Conservation (phyloP, 2,888 invertebrate species). For the Xestia c-nigrum region DNA sequence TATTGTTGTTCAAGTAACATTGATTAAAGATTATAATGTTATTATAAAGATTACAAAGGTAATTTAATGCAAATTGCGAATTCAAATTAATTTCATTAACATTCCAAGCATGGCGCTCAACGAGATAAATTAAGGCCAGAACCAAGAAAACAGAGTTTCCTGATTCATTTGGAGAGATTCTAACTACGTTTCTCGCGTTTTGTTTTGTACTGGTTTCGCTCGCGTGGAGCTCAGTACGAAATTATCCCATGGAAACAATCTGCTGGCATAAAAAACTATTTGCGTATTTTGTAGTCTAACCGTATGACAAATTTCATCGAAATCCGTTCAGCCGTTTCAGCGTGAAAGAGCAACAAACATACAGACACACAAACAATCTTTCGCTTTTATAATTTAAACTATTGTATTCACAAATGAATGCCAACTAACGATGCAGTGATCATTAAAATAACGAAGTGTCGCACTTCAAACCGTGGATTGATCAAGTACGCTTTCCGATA, state of each 20-base stretch:
- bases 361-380: not conserved
- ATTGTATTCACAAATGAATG: slow-evolving; percentile 29
- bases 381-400: not conserved
- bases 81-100: slow-evolving; percentile 52
- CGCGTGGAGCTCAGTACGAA: not conserved
- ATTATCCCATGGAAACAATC: not conserved
- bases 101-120: slow-evolving; percentile 38
- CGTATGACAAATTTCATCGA: not conserved
- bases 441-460: slow-evolving; percentile 51
- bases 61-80: slow-evolving; percentile 51
- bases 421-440: slow-evolving; percentile 45
- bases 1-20: slow-evolving; percentile 29
- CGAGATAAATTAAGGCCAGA: slow-evolving; percentile 30
- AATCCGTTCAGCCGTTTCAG: not conserved
- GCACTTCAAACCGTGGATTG: slow-evolving; percentile 27
- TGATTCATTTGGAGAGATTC: slow-evolving; percentile 17
- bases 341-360: not conserved
- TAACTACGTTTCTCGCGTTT: slow-evolving; percentile 8
- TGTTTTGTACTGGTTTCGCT: not conserved
- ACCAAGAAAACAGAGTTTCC: slow-evolving; percentile 33
- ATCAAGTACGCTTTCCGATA: slow-evolving; percentile 13
- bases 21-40: slow-evolving; percentile 52
- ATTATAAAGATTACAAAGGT: slow-evolving; percentile 43
- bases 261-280: not conserved
- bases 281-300: not conserved